Base-by-base conservation (phyloP, 2,797 vertebrate species). In the Poecilia gillii region DNA sequence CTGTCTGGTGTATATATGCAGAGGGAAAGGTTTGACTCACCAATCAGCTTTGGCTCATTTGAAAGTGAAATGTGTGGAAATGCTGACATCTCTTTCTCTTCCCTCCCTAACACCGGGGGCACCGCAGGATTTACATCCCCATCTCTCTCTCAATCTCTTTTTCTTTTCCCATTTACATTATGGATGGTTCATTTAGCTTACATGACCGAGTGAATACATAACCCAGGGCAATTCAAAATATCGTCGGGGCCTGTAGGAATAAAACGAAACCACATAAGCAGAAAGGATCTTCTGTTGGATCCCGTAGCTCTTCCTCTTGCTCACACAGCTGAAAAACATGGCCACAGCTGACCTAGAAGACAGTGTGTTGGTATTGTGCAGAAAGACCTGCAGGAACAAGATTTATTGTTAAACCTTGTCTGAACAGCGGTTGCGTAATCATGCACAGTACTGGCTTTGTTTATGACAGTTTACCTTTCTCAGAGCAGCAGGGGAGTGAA, bases 151-250 rank as follows among this genome's bases (percentile, higher is more conserved):
- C 92, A 87, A 84, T 92, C 86, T 92, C 86, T 85, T 46, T 84
- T 81, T 86, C 87, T 84, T 76, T 77, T 83, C 91, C 87, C 92
- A 93, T 95, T 94, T 93, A 92, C 94, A 95, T 95, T 95, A 93
- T 88, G 94, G 90, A 93, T 92, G 93, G 90, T 94, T 95, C 94
- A 91, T 95, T 95, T 95, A 94, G 89, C 90, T 93, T 94, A 94
- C 93, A 94, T 87, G 92, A 92, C 90, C 83, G 84, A 93, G 89
- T 92, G 93, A 92, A 93, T 92, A 93, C 93, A 94, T 93, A 94
- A 94, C 93, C 93, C 84, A 76, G 83, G 89, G 92, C 87, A 78
- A 89, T 93, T 94, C 84, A 91, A 90, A 92, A 88, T 90, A 90
- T 87, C 90, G 72, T 1, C 43, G 89, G 80, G 83, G 84, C 88